Base-by-base conservation (phyloP, 2,888 invertebrate genomes). In the Selenia dentaria region DNA sequence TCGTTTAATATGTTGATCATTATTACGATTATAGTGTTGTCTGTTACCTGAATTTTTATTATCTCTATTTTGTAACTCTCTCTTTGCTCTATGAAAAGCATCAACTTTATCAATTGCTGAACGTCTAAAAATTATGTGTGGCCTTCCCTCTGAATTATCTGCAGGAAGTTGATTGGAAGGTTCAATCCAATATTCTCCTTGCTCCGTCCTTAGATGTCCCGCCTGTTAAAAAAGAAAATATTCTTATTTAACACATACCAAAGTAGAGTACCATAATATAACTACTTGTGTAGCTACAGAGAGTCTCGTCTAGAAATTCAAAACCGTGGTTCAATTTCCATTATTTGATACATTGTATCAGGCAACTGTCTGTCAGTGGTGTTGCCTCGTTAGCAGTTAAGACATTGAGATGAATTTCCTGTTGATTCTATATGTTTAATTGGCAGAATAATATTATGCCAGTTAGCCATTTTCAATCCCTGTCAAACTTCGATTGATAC, bases 121-220 rank as follows among this genome's bases (percentile, higher is more conserved):
- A 71, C 94, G 88, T 75, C 93, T 94, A 66, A 93, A 95, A 45
- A 95, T 90, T 31, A 95, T 91, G 70, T 95, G 95, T 44, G 93
- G 92, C 75, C 94, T 93, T 38, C 77, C 79, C 52, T 75, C 68
- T 28, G 67, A 78, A 46, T 54, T 72, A 60, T 78, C 80, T 51
- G 67, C 65, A 37, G 78, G 59, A 53, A 89, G 79, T 75, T 92
- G 90, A 64, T 93, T 92, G 20, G 93, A 92, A 24, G 95, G 95
- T 77, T 95, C 95, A 54, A 95, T 93, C 85, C 93, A 95, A 79
- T 93, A 95, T 74, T 94, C 94, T 51, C 93, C 94, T 51, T 92
- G 84, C 59, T 92, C 92, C 10, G 94, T 93, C 67, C 93, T 91
- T 51, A 95, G 92, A 66, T 93, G 91, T 12, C 95, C 95, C 61